These are phyloP conservation scores for Pristionchus pacificus DNA, from an alignment of 1,140 invertebrate genomes.

Conservation along the genomic window DNA sequence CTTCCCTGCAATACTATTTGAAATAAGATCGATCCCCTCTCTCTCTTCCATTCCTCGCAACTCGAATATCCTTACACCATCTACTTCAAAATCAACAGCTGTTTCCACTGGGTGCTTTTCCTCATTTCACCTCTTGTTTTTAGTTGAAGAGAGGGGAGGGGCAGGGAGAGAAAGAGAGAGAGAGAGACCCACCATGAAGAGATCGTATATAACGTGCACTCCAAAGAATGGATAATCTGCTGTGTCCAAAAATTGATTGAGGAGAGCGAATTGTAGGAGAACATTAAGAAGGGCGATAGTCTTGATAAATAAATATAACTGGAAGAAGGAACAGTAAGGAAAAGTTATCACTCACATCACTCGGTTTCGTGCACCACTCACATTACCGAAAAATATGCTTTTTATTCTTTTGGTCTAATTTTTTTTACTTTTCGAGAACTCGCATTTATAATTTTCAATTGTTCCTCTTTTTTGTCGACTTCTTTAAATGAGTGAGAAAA, in stretches of 20 bases:
- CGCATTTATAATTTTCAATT: too few species aligned
- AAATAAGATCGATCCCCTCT: not conserved
- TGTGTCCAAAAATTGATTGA: conserved; percentile 62
- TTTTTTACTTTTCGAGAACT: too few species aligned
- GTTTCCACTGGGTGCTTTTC: conserved; percentile 6
- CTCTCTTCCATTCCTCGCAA: not conserved
- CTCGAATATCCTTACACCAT: not conserved
- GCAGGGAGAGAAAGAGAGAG: not conserved
- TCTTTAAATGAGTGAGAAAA: too few species aligned
- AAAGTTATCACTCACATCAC: too few species aligned
- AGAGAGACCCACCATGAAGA: conserved; percentile 52
- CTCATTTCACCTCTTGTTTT: conserved; percentile 3
- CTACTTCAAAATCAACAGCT: conserved; percentile 17
- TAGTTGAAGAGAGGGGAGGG: not conserved
- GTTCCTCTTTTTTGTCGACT: too few species aligned
- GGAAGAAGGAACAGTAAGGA: too few species aligned
- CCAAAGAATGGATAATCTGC: conserved; percentile 63
- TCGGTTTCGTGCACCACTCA: too few species aligned
- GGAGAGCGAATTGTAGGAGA: conserved; percentile 62
- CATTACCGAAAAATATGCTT: too few species aligned
- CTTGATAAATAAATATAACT: conserved; percentile 58
- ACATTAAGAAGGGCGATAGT: conserved; percentile 62
- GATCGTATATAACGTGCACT: conserved; percentile 60
- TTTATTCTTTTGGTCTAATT: too few species aligned
- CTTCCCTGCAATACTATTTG: conserved; percentile 44